Percentiles rank a stretch among this genome's conserved stretches.
Evolutionary conservation across 2,888 invertebrate genomes (phyloP).

Genomic region (Autographa gamma): DNA sequence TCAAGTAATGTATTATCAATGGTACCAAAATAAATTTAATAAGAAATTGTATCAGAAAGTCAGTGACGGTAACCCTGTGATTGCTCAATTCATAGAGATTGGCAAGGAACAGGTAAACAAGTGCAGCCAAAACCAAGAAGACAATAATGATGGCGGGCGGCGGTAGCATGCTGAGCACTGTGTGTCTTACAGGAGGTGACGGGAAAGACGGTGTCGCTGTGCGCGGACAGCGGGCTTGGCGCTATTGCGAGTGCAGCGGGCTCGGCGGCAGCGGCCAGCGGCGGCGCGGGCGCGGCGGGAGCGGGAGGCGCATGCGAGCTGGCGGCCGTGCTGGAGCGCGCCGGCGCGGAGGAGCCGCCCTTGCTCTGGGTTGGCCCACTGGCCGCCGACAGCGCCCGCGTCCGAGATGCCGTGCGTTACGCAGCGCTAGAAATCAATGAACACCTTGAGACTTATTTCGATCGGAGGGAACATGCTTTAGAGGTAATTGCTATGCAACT

Average conservation of each 20-base stretch:
- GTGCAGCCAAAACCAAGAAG: neutral
- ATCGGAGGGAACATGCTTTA: constrained; percentile 95
- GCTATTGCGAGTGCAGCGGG: constrained; percentile 54
- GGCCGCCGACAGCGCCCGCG: constrained; percentile 91
- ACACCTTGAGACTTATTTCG: constrained; percentile 98
- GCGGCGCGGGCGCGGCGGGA: constrained; percentile 67
- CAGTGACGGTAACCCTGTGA: neutral
- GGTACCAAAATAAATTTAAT: neutral
- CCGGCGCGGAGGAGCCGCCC: constrained; percentile 93
- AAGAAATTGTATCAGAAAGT: neutral
- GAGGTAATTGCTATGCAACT: constrained; percentile 87
- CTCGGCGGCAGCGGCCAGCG: constrained; percentile 50
- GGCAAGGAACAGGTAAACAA: neutral
- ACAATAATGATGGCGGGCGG: neutral
- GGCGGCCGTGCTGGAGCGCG: constrained; percentile 89
- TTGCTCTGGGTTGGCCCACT: constrained; percentile 95
- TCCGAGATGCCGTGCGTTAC: constrained; percentile 95
- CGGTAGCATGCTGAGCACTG: neutral
- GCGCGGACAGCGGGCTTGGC: constrained; percentile 68
- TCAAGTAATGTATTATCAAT: neutral
- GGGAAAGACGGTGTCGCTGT: constrained; percentile 90
- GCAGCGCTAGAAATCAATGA: constrained; percentile 97
- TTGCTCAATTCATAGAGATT: neutral
- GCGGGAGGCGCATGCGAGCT: constrained; percentile 70
- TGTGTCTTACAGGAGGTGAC: constrained; percentile 91